These are phyloP conservation scores for Dromas ardeola DNA, from an alignment of 2,113 vertebrate species.

Conservation along the genomic window DNA sequence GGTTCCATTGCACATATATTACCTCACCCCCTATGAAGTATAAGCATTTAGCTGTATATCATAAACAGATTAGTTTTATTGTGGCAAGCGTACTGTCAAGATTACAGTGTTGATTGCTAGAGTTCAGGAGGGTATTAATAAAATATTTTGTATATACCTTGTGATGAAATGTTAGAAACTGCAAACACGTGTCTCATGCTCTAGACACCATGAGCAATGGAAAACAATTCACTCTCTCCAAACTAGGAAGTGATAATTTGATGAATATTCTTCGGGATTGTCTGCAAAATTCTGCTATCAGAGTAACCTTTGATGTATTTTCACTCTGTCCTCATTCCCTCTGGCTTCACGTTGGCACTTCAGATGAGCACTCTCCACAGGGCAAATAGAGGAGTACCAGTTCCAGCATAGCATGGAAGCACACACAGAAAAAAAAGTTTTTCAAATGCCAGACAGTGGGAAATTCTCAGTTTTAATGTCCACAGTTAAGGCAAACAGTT, in stretches of 20 bases:
- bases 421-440: not conserved
- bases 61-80: not conserved
- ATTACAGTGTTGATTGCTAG: not conserved
- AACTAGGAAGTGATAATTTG: not conserved
- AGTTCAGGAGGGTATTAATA: rapidly evolving
- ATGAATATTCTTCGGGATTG: not conserved
- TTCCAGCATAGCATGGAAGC: too few relatives aligned
- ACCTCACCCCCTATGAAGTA: not conserved
- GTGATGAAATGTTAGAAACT: not conserved
- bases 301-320: not conserved
- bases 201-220: rapidly evolving
- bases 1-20: not conserved
- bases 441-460: not conserved
- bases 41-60: not conserved
- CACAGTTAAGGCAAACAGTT: not conserved
- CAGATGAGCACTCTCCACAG: not conserved
- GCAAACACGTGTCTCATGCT: not conserved
- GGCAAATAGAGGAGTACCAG: too few relatives aligned
- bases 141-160: not conserved
- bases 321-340: not conserved
- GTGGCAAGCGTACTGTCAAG: not conserved
- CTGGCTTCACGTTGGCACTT: not conserved
- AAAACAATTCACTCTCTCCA: not conserved
- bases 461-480: not conserved
- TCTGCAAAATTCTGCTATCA: not conserved